phyloP scores from a whole-genome alignment of 2,888 invertebrate genomes.

The Nephrotoma flavescens region DNA sequence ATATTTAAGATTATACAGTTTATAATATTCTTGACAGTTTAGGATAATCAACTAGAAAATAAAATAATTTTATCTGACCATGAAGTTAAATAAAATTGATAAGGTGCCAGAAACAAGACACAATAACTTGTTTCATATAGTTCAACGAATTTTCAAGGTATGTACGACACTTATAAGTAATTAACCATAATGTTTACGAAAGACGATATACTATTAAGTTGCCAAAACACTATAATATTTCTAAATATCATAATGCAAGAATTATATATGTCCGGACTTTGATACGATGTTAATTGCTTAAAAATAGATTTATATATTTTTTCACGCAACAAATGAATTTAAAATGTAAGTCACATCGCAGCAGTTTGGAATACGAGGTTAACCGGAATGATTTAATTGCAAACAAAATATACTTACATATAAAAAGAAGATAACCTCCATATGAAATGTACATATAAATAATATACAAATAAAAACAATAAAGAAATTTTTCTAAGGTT shows the following conservation, averaged over 20 bases:
- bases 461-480: background rate
- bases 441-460: background rate
- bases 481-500: background rate
- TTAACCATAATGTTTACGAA: background rate
- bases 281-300: background rate
- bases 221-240: background rate
- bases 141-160: background rate
- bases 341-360: background rate
- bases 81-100: background rate
- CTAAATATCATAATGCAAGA: background rate
- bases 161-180: background rate
- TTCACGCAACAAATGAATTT: background rate
- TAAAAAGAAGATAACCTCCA: background rate
- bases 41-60: background rate
- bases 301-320: background rate
- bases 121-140: background rate
- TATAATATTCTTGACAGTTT: background rate
- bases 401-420: background rate
- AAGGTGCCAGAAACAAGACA: background rate
- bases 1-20: too few species aligned
- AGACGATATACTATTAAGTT: background rate
- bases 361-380: background rate
- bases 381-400: background rate
- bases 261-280: background rate
- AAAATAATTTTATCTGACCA: background rate